Conservation (phyloP, 2,888 invertebrate species). For the Polymixis flavicincta region DNA sequence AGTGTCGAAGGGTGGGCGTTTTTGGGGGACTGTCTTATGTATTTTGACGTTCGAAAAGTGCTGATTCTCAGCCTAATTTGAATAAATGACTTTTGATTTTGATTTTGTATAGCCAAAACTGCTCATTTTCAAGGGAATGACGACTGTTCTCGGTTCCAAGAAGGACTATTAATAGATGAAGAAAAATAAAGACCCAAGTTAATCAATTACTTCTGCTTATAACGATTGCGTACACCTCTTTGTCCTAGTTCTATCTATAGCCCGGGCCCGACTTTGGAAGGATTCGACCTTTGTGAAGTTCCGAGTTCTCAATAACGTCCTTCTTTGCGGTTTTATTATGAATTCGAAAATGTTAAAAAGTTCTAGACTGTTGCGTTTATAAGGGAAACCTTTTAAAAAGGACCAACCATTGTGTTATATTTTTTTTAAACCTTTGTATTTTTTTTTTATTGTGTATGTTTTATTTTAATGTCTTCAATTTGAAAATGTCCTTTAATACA, state of each 20-base stretch:
- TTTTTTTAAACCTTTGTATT: background rate
- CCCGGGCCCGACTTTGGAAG: conserved; percentile 17
- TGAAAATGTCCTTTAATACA: too few relatives aligned
- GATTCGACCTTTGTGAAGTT: conserved; percentile 36
- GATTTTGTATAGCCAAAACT: background rate
- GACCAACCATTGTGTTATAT: background rate
- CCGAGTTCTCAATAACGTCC: conserved; percentile 19
- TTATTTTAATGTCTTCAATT: too few relatives aligned
- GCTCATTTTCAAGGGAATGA: conserved; percentile 1
- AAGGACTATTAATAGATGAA: background rate
- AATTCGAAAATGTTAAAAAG: conserved; percentile 11
- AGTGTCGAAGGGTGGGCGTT: too few relatives aligned
- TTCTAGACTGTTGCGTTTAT: background rate
- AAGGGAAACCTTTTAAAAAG: conserved; percentile 25
- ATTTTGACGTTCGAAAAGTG: too few relatives aligned
- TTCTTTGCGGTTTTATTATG: background rate
- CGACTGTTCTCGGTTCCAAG: background rate
- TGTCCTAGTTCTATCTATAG: conserved; percentile 34
- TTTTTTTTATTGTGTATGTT: too few relatives aligned
- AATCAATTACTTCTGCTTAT: conserved; percentile 14
- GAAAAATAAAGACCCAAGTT: conserved; percentile 6
- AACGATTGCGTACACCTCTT: conserved; percentile 39
- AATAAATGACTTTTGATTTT: too few relatives aligned
- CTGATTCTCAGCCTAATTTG: too few relatives aligned
- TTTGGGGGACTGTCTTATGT: too few relatives aligned